Percentiles rank a stretch among this genome's conserved stretches.
Evolutionary conservation across 1,140 invertebrate species (phyloP).

Genomic region (Lethocerus indicus): DNA sequence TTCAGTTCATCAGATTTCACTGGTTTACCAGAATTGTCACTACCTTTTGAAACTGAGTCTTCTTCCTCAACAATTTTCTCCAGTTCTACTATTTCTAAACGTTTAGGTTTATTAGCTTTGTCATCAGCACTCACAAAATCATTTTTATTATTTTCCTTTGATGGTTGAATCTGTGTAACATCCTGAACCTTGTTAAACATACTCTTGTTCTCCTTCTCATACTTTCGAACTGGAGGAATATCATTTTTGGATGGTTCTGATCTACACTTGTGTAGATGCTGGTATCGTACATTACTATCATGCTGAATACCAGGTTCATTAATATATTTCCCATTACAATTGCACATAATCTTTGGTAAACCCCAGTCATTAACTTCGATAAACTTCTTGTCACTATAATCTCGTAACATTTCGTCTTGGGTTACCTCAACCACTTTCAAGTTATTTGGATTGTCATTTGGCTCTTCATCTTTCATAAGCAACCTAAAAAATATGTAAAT

Average conservation of each 20-base stretch:
- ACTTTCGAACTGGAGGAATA: background rate
- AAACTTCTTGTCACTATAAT: conserved; percentile 10
- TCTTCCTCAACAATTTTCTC: conserved; percentile 4
- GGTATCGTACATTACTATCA: conserved; percentile 1
- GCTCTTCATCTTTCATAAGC: conserved; percentile 5
- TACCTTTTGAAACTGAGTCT: no score
- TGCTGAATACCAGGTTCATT: conserved; percentile 1
- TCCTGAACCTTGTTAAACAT: background rate
- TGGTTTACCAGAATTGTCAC: no score
- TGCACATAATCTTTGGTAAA: conserved; percentile 12
- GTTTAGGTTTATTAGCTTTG: no score
- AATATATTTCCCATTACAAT: conserved; percentile 10
- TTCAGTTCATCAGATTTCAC: no score
- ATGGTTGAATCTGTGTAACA: background rate
- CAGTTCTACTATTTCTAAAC: conserved; percentile 1
- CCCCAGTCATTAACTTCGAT: conserved; percentile 11
- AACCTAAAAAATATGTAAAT: conserved; percentile 5
- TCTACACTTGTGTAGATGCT: background rate
- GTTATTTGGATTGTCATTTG: conserved; percentile 1
- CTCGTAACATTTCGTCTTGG: conserved; percentile 3
- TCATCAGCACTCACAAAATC: background rate
- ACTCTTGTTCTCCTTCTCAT: background rate
- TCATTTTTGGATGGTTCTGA: background rate
- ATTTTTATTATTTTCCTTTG: background rate
- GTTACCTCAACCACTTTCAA: background rate